Percentiles rank a stretch among this genome's conserved stretches.
These are phyloP conservation scores for Falco rusticolus DNA, from an alignment of 2,797 vertebrate species.

Conservation along the genomic window DNA sequence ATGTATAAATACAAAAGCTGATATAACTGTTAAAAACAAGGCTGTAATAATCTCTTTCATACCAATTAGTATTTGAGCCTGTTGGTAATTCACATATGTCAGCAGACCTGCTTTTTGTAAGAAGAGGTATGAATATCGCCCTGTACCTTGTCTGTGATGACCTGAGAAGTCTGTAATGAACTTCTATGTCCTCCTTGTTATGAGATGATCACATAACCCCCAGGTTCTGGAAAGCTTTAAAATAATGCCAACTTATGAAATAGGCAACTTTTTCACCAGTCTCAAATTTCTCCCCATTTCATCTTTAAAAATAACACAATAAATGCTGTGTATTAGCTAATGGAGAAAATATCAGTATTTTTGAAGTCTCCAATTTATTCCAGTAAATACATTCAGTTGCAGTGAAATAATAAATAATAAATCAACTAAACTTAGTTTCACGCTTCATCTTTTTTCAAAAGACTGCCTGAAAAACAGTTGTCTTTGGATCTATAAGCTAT, in stretches of 20 bases:
- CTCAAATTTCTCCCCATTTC: neutral
- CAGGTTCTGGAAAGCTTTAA: neutral
- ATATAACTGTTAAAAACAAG: neutral
- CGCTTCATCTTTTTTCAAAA: constrained; percentile 73
- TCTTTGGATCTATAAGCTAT: constrained; percentile 68
- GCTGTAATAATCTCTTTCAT: neutral
- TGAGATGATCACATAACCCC: neutral
- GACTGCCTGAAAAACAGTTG: constrained; percentile 50
- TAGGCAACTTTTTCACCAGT: neutral
- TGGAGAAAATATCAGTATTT: constrained; percentile 49
- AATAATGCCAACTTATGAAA: constrained; percentile 1
- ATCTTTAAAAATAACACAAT: constrained; percentile 2
- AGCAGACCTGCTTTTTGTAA: neutral
- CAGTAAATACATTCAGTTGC: constrained; percentile 36
- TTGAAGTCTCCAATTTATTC: constrained; percentile 63
- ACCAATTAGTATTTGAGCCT: neutral
- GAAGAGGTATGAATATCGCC: neutral
- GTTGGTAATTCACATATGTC: neutral
- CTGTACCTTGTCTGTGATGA: neutral
- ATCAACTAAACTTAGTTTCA: constrained; percentile 66
- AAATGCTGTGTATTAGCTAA: constrained; percentile 40
- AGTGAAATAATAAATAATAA: constrained; percentile 72
- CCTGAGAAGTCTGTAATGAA: neutral
- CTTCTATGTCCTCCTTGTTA: neutral
- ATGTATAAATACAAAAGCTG: neutral